Evolutionary conservation across 2,888 invertebrate species (phyloP), one percentile per base, ranked within the genome.

Genomic region (Melinaea marsaeus): DNA sequence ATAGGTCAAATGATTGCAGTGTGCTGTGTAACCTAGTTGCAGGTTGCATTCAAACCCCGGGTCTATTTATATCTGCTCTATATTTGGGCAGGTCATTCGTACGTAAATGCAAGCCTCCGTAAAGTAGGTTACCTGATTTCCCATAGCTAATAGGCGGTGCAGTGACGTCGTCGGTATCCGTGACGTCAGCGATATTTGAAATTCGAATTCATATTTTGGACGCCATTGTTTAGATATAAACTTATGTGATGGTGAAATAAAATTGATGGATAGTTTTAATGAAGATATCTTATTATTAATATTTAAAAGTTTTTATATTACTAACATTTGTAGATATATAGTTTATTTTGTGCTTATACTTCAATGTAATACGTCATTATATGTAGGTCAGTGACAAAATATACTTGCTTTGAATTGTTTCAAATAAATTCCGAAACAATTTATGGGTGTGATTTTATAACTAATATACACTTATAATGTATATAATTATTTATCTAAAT

Each of bases 1-100:
- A 86, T 90, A 88, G 90, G 90, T 90, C 90, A 88, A 81, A 86
- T 86, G 82, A 86, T 85, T 89, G 89, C 90, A 89, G 79, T 78
- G 86, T 86, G 87, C 42, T 42, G 78, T 78, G 86, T 86, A 86
- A 73, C 84, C 88, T 79, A 85, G 77, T 81, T 90, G 84, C 81
- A 81, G 74, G 75, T 79, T 84, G 83, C 83, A 82, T 86, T 75
- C 79, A 80, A 76, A 80, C 81, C 84, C 72, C 81, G 70, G 72
- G 75, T 81, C 88, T 88, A 90, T 86, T 83, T 83, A 84, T 90
- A 90, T 85, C 75, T 77, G 90, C 79, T 85, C 90, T 88, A 90
- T 89, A 85, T 89, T 88, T 85, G 84, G 88, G 85, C 83, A 85
- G 89, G 90, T 88, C 89, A 85, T 86, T 86, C 85, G 84, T 85